These are phyloP conservation scores for Microchrysa polita DNA, from an alignment of 2,888 invertebrate species.

Conservation along the genomic window DNA sequence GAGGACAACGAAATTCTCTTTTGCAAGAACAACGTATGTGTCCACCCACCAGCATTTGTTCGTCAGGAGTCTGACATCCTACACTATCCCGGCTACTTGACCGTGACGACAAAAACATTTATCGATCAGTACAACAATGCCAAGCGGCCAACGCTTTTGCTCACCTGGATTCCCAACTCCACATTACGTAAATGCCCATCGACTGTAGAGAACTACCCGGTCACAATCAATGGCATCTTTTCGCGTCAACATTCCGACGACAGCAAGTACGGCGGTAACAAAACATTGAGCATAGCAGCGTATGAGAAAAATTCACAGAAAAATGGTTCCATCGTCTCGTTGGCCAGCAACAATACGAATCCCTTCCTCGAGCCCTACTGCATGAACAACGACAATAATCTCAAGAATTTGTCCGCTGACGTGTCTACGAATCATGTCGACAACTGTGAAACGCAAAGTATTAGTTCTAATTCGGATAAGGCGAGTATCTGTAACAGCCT, in stretches of 20 bases:
- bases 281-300: conserved; percentile 21
- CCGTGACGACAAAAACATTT: conserved; percentile 85
- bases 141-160: conserved; percentile 81
- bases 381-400: conserved; percentile 42
- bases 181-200: conserved; percentile 87
- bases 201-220: conserved; percentile 69
- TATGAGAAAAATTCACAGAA: conserved; percentile 41
- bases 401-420: conserved; percentile 12
- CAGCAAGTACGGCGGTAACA: conserved; percentile 41
- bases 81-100: conserved; percentile 92
- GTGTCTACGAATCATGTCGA: conserved; percentile 62
- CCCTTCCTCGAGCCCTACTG: conserved; percentile 64
- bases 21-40: conserved; percentile 97
- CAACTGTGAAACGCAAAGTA: conserved; percentile 66
- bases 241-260: conserved; percentile 49
- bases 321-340: conserved; percentile 47
- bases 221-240: conserved; percentile 42
- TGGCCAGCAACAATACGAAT: conserved; percentile 60
- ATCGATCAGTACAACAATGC: conserved; percentile 80
- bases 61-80: conserved; percentile 84
- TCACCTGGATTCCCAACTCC: conserved; percentile 95
- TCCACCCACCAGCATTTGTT: conserved; percentile 89
- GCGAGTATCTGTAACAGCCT: conserved; percentile 51
- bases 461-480: conserved; percentile 68
- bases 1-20: conserved; percentile 87